Evolutionary conservation across 2,113 vertebrate genomes (phyloP).

Genomic region (Rostratula benghalensis): DNA sequence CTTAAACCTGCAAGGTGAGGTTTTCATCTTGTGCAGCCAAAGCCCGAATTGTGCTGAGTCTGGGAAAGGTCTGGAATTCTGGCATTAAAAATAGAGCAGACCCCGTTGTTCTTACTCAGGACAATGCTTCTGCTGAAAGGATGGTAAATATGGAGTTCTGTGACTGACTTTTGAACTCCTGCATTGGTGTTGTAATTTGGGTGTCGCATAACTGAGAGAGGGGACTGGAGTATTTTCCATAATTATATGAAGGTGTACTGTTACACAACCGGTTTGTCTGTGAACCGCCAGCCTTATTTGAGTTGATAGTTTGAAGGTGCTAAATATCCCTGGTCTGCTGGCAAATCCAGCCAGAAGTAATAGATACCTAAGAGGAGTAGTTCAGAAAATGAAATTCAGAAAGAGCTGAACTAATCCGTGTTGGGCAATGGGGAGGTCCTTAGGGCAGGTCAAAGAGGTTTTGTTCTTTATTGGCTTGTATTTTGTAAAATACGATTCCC

Average conservation of each 20-base stretch:
- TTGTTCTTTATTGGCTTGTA: not conserved
- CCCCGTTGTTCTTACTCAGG: not conserved
- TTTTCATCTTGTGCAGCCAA: not conserved
- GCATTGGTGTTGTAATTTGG: not conserved
- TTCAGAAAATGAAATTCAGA: not conserved
- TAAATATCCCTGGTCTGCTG: not conserved
- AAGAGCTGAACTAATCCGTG: not conserved
- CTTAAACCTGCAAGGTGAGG: not conserved
- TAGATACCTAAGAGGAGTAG: not conserved
- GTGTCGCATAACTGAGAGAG: not conserved
- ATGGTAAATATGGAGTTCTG: not conserved
- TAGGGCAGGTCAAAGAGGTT: not conserved
- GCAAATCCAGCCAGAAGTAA: not conserved
- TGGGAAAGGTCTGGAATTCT: not conserved
- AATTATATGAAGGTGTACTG: not conserved
- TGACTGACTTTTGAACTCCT: not conserved
- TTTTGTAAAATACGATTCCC: not conserved
- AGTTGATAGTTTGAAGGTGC: not conserved
- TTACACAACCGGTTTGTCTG: not conserved
- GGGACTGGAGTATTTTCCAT: not conserved
- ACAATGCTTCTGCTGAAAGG: not conserved
- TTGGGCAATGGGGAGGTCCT: not conserved
- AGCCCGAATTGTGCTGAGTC: not conserved
- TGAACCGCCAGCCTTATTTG: not conserved
- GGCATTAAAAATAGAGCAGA: not conserved